Percentiles rank a stretch among this genome's conserved stretches.
Conservation (phyloP, 2,888 invertebrate species). For the Sussaba pulchella region DNA sequence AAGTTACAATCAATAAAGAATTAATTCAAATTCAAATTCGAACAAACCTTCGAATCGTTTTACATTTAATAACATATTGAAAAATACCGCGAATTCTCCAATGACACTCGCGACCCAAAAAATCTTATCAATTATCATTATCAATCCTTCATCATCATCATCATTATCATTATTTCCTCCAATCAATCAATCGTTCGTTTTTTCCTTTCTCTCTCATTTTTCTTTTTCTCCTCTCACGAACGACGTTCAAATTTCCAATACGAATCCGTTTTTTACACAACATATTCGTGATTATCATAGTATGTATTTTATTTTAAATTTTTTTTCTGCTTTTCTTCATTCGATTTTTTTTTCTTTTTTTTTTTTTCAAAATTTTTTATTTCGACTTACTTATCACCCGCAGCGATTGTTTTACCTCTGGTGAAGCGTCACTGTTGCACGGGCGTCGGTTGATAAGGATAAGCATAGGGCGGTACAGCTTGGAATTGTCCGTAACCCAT, state of each 20-base stretch:
- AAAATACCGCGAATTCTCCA: conserved; percentile 57
- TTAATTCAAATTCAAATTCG: conserved; percentile 32
- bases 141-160: not conserved
- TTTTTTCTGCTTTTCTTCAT: not conserved
- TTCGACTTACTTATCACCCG: conserved; percentile 64
- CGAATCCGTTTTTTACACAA: no score
- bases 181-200: no score
- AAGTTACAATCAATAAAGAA: conserved; percentile 63
- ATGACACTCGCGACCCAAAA: conserved; percentile 47
- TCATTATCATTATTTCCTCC: conserved; percentile 18
- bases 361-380: conserved; percentile 34
- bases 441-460: conserved; percentile 88
- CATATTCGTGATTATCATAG: no score
- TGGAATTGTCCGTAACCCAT: conserved; percentile 90
- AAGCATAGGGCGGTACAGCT: conserved; percentile 88
- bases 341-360: conserved; percentile 29
- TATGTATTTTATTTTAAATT: not conserved
- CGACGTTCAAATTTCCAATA: not conserved
- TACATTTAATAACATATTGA: conserved; percentile 65
- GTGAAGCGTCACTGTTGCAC: conserved; percentile 89
- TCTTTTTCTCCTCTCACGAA: not conserved
- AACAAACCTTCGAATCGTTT: conserved; percentile 62
- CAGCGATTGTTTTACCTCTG: conserved; percentile 66
- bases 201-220: conserved; percentile 22
- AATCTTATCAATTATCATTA: conserved; percentile 20